Evolutionary conservation across 2,797 vertebrate species (phyloP), one percentile per base, ranked within the genome.

Genomic region (Furcifer pardalis): DNA sequence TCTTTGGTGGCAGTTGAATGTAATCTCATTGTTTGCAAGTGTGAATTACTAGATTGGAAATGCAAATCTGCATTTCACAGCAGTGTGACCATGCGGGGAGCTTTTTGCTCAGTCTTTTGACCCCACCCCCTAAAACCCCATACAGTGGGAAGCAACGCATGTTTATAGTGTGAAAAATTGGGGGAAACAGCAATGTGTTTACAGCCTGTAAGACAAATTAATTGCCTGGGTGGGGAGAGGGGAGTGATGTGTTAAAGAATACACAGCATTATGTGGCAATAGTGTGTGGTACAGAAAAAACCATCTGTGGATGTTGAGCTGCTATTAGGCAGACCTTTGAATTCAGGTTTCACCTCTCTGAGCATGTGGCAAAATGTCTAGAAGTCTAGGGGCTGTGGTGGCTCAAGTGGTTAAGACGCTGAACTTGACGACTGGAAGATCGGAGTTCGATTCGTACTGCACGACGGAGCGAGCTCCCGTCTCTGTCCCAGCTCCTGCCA

Each of bases 11-110:
- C 84, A 86, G 77, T 12, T 66, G 68, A 79, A 90, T 88, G 81
- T 74, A 40, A 78, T 92, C 88, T 86, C 69, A 76, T 86, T 92
- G 90, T 89, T 92, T 87, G 86, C 86, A 82, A 2, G 86, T 85
- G 77, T 79, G 87, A 87, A 86, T 91, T 71, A 46, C 83, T 81
- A 72, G 84, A 46, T 60, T 81, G 92, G 63, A 91, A 89, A 90
- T 86, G 89, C 88, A 81, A 68, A 10, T 71, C 2, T 71, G 1
- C 72, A 42, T 86, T 88, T 90, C 83, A 78, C 81, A 88, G 88
- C 42, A 77, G 60, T 82, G 82, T 49, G 84, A 44, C 44, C n/a
- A 0, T 71, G 76, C 89, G 79, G 87, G 62, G 32, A 78, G 82
- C 72, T 79, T 56, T 81, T 60, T 89, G 79, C 23, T 83, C 83